phyloP scores from a whole-genome alignment of 2,888 invertebrate genomes.

The Portevinia maculata region DNA sequence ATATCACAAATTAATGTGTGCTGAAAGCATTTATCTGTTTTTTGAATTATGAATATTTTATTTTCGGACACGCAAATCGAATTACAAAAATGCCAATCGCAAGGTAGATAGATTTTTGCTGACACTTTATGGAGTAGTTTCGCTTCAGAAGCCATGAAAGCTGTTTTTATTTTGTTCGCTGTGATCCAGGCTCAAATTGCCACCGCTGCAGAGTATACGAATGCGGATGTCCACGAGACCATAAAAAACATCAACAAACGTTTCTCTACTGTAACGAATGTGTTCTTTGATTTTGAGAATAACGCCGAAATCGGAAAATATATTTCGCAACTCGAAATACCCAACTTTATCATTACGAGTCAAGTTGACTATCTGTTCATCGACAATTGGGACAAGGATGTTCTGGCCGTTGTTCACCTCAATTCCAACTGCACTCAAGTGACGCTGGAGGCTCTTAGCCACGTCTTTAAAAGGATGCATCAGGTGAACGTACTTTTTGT shows the following conservation, averaged over 20 bases:
- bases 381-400: background rate
- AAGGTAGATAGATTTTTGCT: background rate
- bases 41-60: too few species aligned
- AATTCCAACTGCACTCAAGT: background rate
- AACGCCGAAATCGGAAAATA: background rate
- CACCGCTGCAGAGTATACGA: background rate
- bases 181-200: background rate
- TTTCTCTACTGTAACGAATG: background rate
- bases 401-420: background rate
- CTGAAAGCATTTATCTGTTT: too few species aligned
- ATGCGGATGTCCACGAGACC: background rate
- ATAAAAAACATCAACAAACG: background rate
- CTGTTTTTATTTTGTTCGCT: background rate
- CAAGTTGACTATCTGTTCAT: background rate
- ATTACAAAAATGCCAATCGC: too few species aligned
- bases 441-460: background rate
- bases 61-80: too few species aligned
- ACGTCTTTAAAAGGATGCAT: background rate
- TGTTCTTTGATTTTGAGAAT: background rate
- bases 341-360: background rate
- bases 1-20: too few species aligned
- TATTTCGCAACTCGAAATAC: background rate
- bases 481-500: constrained; percentile 5
- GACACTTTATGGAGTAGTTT: background rate
- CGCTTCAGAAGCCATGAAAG: background rate